These are phyloP conservation scores for Holacanthus passer DNA, from an alignment of 2,113 vertebrate species.

Conservation along the genomic window DNA sequence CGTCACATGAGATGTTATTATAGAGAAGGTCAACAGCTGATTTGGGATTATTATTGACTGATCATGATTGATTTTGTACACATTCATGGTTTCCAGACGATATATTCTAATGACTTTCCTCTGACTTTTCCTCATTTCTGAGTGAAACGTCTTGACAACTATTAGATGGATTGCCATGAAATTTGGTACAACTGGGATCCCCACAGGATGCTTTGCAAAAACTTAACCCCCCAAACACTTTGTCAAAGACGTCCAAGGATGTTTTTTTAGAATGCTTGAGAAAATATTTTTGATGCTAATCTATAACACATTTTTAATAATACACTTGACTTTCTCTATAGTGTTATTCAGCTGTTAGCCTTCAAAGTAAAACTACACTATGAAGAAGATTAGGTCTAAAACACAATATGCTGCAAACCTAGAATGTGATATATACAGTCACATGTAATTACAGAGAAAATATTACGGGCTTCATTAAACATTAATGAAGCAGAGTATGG, in stretches of 20 bases:
- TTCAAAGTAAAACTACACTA: neutral
- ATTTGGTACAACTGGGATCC: too few species aligned
- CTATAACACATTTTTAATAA: too few species aligned
- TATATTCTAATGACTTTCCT: neutral
- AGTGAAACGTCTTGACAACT: neutral
- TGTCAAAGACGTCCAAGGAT: too few species aligned
- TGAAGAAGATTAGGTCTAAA: neutral
- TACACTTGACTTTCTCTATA: too few species aligned
- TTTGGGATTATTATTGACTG: neutral
- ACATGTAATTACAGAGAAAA: conserved; percentile 15
- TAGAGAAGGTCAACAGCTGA: neutral
- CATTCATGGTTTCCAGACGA: too few species aligned
- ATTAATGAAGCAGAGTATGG: conserved; percentile 31
- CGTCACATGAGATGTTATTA: neutral
- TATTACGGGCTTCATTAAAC: conserved; percentile 29
- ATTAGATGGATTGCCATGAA: neutral
- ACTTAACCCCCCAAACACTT: too few species aligned
- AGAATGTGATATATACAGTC: neutral
- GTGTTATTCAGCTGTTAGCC: neutral
- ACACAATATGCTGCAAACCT: neutral
- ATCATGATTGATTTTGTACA: too few species aligned
- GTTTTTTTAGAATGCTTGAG: too few species aligned
- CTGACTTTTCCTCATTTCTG: neutral
- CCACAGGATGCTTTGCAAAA: too few species aligned
- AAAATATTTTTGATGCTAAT: too few species aligned